Evolutionary conservation across 2,113 vertebrate genomes (phyloP), one percentile per base, ranked within the genome.

Genomic region (Morone chrysops): DNA sequence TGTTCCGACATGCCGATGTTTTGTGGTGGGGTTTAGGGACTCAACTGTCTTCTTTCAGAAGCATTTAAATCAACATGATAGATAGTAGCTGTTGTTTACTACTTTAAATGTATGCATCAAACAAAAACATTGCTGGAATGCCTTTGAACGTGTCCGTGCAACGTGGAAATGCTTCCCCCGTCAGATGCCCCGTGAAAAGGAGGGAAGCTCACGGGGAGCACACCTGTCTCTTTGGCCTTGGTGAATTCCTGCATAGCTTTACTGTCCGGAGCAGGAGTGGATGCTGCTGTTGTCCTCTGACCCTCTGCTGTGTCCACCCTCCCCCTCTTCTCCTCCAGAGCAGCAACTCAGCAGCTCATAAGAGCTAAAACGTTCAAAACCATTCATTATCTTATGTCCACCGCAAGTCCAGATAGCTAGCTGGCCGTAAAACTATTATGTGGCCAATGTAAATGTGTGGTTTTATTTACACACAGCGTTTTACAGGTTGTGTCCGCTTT

Each of bases 81-180:
- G 47, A 73, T 65, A 10, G 16, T 65, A n/a, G 78, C 31, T 66
- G 63, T 88, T 91, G 80, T 92, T 91, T 92, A 84, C 87, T 13
- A 5, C 79, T 70, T 70, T 82, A 76, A 86, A 85, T 93, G 36
- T 84, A 72, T 90, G 83, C 78, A 81, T 86, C 81, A 83, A 86
- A 81, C 83, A 81, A 77, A 90, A 85, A 76, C 89, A 87, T 88
- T 18, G 84, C 76, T 89, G 87, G 89, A 93, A 94, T 93, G 85
- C 85, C 78, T 92, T 87, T 91, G 89, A 93, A 93, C 85, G n/a
- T 82, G 85, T 91, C 88, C 87, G 84, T 78, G 85, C 92, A 76
- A 89, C 81, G 22, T 6, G 67, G 85, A 90, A 87, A 87, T 71
- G 70, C 78, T 53, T 85, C 74, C 61, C 71, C 67, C 54, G 53